Conservation (phyloP, 2,888 invertebrate genomes). For the Dynastes grantii region DNA sequence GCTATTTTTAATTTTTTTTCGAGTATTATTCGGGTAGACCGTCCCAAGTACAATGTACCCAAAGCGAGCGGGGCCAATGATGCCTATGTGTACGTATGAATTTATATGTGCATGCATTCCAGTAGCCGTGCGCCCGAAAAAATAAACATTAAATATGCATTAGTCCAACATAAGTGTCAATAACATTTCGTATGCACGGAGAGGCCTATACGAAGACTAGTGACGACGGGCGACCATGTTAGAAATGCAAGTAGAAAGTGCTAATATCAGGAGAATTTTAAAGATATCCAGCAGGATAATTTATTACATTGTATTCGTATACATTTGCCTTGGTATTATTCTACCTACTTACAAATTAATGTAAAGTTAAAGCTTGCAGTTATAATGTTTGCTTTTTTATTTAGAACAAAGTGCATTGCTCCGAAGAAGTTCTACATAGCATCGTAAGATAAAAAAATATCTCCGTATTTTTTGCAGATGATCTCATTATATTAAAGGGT, state of each 20-base stretch:
- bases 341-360: neutral
- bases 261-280: conserved; percentile 7
- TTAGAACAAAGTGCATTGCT: neutral
- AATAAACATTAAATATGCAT: conserved; percentile 43
- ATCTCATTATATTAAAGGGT: too few species aligned
- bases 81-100: conserved; percentile 19
- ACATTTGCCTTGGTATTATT: neutral
- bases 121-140: conserved; percentile 23
- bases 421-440: neutral
- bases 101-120: conserved; percentile 36
- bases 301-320: neutral
- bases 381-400: conserved; percentile 13
- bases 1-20: conserved; percentile 41
- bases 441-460: neutral
- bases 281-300: neutral
- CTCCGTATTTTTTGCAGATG: too few species aligned
- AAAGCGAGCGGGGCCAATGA: conserved; percentile 18
- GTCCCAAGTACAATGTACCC: conserved; percentile 28
- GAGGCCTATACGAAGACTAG: neutral
- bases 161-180: conserved; percentile 41
- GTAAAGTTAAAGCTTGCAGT: neutral
- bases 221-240: conserved; percentile 11
- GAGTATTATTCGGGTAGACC: conserved; percentile 28
- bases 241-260: conserved; percentile 22
- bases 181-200: conserved; percentile 27